Evolutionary conservation across 2,888 invertebrate species (phyloP).

Genomic region (Cantharis lateralis): DNA sequence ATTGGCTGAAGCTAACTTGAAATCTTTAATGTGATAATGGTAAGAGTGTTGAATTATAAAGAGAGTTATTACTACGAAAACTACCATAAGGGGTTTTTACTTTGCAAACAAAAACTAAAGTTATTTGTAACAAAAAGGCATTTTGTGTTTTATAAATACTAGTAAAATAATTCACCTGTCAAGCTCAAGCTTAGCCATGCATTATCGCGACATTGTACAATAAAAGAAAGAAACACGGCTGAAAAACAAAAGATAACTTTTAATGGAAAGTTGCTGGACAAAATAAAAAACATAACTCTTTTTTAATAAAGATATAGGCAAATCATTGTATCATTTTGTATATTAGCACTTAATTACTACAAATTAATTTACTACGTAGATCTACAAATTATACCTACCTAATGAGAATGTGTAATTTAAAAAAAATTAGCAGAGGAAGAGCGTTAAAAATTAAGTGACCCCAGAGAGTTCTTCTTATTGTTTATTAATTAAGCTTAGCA

Average conservation of each 20-base stretch:
- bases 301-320: not conserved
- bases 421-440: slow-evolving; percentile 11
- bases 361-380: not conserved
- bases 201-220: slow-evolving; percentile 34
- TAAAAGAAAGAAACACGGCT: slow-evolving; percentile 1
- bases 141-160: slow-evolving; percentile 37
- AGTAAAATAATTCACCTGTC: slow-evolving; percentile 43
- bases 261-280: slow-evolving; percentile 23
- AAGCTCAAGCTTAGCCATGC: slow-evolving; percentile 38
- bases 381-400: not conserved
- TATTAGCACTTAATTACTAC: not conserved
- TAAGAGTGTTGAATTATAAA: slow-evolving; percentile 13
- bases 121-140: slow-evolving; percentile 17
- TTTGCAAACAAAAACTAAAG: slow-evolving; percentile 17
- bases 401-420: slow-evolving; percentile 5
- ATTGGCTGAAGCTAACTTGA: not conserved
- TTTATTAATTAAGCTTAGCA: slow-evolving; percentile 15
- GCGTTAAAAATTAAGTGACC: slow-evolving; percentile 10
- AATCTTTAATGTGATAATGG: not conserved
- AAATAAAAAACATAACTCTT: not conserved
- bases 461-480: slow-evolving; percentile 7
- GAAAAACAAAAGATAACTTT: slow-evolving; percentile 38
- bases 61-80: slow-evolving; percentile 12
- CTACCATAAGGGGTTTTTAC: slow-evolving; percentile 17
- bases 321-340: not conserved